These are phyloP conservation scores for Protobothrops mucrosquamatus DNA, from an alignment of 2,113 vertebrate genomes.

Conservation along the genomic window DNA sequence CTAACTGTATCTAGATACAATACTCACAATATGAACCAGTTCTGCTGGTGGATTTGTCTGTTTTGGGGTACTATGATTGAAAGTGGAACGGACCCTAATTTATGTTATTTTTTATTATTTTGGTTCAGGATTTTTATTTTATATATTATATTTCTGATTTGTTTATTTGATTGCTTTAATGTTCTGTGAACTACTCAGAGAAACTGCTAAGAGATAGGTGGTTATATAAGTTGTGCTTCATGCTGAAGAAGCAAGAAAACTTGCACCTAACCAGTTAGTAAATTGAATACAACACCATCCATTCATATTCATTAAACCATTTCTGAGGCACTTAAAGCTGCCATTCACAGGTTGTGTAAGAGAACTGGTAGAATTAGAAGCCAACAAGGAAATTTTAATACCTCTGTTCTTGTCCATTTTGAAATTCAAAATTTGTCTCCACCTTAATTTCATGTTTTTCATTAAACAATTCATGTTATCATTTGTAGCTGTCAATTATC, in stretches of 20 bases:
- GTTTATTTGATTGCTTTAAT: background rate
- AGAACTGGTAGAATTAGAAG: background rate
- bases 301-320: background rate
- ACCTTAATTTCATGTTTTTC: background rate
- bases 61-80: background rate
- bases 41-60: background rate
- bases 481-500: background rate
- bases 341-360: background rate
- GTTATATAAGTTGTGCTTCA: background rate
- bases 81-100: background rate
- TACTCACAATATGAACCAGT: background rate
- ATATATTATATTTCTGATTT: background rate
- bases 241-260: background rate
- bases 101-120: background rate
- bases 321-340: background rate
- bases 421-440: background rate
- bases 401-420: background rate
- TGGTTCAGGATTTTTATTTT: background rate
- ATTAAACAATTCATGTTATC: background rate
- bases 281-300: background rate
- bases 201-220: background rate
- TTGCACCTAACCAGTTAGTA: background rate
- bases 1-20: background rate
- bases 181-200: background rate
- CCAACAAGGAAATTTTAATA: background rate